A percentile compares a stretch with the other conserved stretches of the same genome.
Conservation (phyloP, 2,113 vertebrate species). For the Pao palembangensis region DNA sequence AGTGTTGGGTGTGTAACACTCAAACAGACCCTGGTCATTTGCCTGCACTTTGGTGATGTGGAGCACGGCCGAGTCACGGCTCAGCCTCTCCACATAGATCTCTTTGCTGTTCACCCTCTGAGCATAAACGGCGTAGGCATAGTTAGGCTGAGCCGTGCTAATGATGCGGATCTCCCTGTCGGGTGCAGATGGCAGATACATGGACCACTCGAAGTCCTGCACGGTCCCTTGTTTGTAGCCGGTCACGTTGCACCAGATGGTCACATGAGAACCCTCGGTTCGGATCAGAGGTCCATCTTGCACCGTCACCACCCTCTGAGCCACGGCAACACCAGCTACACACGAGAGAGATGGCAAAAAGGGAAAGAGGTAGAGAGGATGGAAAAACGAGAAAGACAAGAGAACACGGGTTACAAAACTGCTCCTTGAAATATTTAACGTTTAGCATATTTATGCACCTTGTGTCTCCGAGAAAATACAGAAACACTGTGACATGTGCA, state of each 20-base stretch:
- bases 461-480: conserved; percentile 41
- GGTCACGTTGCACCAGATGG: conserved; percentile 92
- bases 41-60: conserved; percentile 88
- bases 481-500: conserved; percentile 44
- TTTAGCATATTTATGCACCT: conserved; percentile 22
- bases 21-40: conserved; percentile 78
- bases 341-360: neutral
- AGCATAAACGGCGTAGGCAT: conserved; percentile 86
- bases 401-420: conserved; percentile 55
- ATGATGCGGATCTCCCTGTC: conserved; percentile 91
- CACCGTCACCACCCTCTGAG: conserved; percentile 85
- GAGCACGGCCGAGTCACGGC: conserved; percentile 77
- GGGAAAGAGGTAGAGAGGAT: neutral
- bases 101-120: conserved; percentile 82
- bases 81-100: conserved; percentile 87
- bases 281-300: conserved; percentile 87
- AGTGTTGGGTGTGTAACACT: conserved; percentile 83
- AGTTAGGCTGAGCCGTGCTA: conserved; percentile 86
- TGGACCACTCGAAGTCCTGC: conserved; percentile 94
- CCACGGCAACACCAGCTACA: conserved; percentile 65
- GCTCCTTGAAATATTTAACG: conserved; percentile 56
- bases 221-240: conserved; percentile 80
- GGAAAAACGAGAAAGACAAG: conserved; percentile 11
- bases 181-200: conserved; percentile 80
- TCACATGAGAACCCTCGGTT: conserved; percentile 87